Percentiles rank a stretch among this genome's conserved stretches.
phyloP scores from a whole-genome alignment of 2,888 invertebrate species.

The Chaetogeoica ovagalla region DNA sequence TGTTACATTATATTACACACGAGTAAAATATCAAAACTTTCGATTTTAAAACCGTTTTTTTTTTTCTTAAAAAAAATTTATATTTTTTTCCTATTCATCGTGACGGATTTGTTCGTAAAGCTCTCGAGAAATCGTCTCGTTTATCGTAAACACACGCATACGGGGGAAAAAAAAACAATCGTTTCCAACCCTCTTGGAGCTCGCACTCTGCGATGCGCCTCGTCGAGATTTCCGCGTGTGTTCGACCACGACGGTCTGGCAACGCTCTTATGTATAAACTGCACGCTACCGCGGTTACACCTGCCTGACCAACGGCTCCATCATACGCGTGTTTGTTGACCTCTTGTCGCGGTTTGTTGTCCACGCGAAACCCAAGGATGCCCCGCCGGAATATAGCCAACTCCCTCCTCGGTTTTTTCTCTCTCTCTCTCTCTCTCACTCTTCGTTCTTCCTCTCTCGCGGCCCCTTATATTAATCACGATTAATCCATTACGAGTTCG shows the following conservation, averaged over 20 bases:
- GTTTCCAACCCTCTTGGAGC: neutral
- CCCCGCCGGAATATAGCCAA: neutral
- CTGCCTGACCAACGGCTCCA: too few relatives aligned
- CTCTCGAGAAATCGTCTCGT: neutral
- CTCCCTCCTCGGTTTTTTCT: constrained; percentile 33
- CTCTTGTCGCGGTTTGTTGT: constrained; percentile 42
- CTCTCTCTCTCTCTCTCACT: too few relatives aligned
- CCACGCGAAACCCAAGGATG: constrained; percentile 38
- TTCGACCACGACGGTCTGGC: neutral
- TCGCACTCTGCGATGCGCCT: neutral
- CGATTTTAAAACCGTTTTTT: neutral
- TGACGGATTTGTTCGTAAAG: neutral
- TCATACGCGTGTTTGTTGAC: constrained; percentile 36
- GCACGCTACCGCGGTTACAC: neutral
- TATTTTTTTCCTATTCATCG: too few relatives aligned
- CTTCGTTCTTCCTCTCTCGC: too few relatives aligned
- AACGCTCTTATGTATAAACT: constrained; percentile 10
- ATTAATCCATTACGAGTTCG: too few relatives aligned
- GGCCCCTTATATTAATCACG: neutral
- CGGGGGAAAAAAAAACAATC: too few relatives aligned
- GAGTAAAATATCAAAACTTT: neutral
- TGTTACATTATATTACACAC: neutral
- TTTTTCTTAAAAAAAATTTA: too few relatives aligned
- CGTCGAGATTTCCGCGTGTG: constrained; percentile 7
- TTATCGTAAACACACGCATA: too few relatives aligned